These are phyloP conservation scores for Microtus montanus DNA, from an alignment of 2,113 vertebrate species.

Conservation along the genomic window DNA sequence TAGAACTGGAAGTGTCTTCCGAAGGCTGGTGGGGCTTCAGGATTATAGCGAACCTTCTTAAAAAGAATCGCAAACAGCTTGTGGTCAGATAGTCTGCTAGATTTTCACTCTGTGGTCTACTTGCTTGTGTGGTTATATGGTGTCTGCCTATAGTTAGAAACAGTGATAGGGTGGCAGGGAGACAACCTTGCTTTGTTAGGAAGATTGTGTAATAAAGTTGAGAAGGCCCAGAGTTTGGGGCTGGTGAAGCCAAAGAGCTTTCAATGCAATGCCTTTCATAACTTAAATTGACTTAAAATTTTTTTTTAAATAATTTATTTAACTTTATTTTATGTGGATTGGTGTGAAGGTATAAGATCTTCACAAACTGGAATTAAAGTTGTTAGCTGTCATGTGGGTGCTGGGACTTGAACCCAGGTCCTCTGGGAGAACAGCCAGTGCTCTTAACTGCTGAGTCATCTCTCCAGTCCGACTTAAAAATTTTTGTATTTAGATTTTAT, in stretches of 20 bases:
- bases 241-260: not conserved
- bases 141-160: not conserved
- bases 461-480: too few species aligned
- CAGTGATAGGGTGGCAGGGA: not conserved
- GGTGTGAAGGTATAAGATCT: too few species aligned
- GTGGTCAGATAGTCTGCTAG: not conserved
- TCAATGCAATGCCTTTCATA: not conserved
- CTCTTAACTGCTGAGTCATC: too few species aligned
- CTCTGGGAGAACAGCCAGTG: too few species aligned
- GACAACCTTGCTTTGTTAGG: not conserved
- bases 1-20: not conserved
- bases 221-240: not conserved
- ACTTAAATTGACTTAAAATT: not conserved
- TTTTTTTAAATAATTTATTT: too few species aligned
- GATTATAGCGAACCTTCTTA: not conserved
- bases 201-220: not conserved
- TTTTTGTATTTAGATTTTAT: not conserved
- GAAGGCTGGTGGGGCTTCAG: not conserved
- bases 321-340: too few species aligned
- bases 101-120: not conserved
- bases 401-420: too few species aligned
- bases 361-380: too few species aligned
- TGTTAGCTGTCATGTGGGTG: too few species aligned
- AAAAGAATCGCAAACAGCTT: not conserved
- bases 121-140: not conserved